Evolutionary conservation across 37 sponge, comb jelly and placozoan species (phyloP), one percentile per base, ranked within the genome.

Genomic region (Ianthella basta): DNA sequence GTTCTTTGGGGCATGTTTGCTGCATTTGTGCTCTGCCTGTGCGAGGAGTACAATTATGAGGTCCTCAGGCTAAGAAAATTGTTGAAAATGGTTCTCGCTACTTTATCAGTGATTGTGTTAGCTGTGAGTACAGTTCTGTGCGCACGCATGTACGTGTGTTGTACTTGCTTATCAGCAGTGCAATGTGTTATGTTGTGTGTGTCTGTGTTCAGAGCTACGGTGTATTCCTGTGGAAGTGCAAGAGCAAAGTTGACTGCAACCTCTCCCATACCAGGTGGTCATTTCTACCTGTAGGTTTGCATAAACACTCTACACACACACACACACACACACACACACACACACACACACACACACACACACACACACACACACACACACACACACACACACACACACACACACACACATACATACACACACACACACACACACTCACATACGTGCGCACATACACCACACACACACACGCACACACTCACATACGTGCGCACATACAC

Each of bases 241-340:
- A 55, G 29, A 55, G 24, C 65, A 82, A 82, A 32, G 66, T 30
- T 0, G 1, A 66, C 6, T 82, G 66, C 83, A 82, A 82, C 63
- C 19, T 63, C 4, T 60, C 3, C 24, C 83, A 82, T 65, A 33
- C 66, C 21, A 56, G 66, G 66, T 63, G 55, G 65, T 82, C 83
- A 27, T 55, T 82, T n/a, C 33, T 60, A 16, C 83, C 83, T n/a
- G 81, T 80, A 15, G 60, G 56, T n/a, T 32, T 82, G 6, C 27
- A 32, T 12, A 30, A 35, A 13, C 53, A 12, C 55, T 18, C 13
- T 75, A 44, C 50, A 44, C 50, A 44, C 50, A 44, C 50, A 44
- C 50, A 44, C 50, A 44, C 50, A 44, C 50, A 44, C 50, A 44
- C 50, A 44, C 50, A 44, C 50, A 44, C 50, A 44, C 50, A 44